These are phyloP conservation scores for Lomographa bimaculata DNA, from an alignment of 2,888 invertebrate species.

Conservation along the genomic window DNA sequence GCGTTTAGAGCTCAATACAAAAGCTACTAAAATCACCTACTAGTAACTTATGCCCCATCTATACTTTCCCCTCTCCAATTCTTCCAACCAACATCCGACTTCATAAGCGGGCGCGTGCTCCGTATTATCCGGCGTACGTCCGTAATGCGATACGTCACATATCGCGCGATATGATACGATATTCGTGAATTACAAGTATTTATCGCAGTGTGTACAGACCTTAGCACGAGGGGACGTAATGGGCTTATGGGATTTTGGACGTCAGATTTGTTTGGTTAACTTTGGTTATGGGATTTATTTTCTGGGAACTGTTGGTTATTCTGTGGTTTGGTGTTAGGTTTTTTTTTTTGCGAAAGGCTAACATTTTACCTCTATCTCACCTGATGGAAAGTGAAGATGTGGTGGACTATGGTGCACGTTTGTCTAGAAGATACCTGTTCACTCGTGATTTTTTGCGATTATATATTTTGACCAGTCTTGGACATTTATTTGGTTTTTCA, in stretches of 20 bases:
- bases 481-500: too few relatives aligned
- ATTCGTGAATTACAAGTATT: slow-evolving; percentile 78
- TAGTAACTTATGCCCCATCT: slow-evolving; percentile 43
- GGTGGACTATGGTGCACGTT: too few relatives aligned
- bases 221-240: slow-evolving; percentile 50
- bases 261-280: slow-evolving; percentile 53
- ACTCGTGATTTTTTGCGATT: too few relatives aligned
- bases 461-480: too few relatives aligned
- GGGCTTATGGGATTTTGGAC: slow-evolving; percentile 61
- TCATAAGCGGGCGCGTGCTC: slow-evolving; percentile 75
- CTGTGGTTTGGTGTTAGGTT: too few relatives aligned
- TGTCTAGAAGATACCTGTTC: too few relatives aligned
- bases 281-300: slow-evolving; percentile 34
- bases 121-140: slow-evolving; percentile 72
- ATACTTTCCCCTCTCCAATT: slow-evolving; percentile 12
- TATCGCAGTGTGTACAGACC: slow-evolving; percentile 62
- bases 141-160: slow-evolving; percentile 41
- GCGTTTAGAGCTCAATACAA: too few relatives aligned
- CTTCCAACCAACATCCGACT: slow-evolving; percentile 59
- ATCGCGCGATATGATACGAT: slow-evolving; percentile 48
- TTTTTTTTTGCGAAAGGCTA: too few relatives aligned
- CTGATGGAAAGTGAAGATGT: too few relatives aligned
- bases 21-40: too few relatives aligned
- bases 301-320: too few relatives aligned
- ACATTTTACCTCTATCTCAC: too few relatives aligned